phyloP scores from a whole-genome alignment of 2,797 vertebrate genomes.

The Diglossa cyanea region DNA sequence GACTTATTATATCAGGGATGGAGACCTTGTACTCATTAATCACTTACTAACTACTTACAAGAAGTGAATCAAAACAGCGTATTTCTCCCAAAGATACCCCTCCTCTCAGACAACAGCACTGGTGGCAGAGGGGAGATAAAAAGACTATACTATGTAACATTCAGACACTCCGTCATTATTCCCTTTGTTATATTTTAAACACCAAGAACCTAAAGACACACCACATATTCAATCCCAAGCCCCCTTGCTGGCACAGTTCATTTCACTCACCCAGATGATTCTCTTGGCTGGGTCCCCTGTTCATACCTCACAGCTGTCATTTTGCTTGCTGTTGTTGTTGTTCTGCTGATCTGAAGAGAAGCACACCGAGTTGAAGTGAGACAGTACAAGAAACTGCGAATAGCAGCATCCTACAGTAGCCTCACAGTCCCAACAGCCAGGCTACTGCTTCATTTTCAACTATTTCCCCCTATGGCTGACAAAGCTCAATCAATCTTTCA shows the following conservation, averaged over 20 bases:
- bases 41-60: not conserved
- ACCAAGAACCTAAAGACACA: not conserved
- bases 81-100: not conserved
- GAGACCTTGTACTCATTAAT: not conserved
- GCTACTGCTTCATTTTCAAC: not conserved
- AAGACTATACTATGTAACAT: not conserved
- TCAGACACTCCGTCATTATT: not conserved
- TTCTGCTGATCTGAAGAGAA: not conserved
- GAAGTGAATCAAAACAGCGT: not conserved
- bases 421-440: accelerated
- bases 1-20: not conserved
- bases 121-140: not conserved
- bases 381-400: not conserved
- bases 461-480: accelerated
- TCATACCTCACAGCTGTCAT: constrained; percentile 84
- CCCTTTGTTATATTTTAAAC: not conserved
- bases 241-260: accelerated
- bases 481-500: not conserved
- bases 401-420: accelerated
- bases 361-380: not conserved
- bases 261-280: constrained; percentile 78
- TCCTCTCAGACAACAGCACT: not conserved
- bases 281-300: constrained; percentile 74
- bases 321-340: not conserved
- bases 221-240: not conserved